phyloP scores from a whole-genome alignment of 2,797 vertebrate species.

The Eulemur rubriventer region DNA sequence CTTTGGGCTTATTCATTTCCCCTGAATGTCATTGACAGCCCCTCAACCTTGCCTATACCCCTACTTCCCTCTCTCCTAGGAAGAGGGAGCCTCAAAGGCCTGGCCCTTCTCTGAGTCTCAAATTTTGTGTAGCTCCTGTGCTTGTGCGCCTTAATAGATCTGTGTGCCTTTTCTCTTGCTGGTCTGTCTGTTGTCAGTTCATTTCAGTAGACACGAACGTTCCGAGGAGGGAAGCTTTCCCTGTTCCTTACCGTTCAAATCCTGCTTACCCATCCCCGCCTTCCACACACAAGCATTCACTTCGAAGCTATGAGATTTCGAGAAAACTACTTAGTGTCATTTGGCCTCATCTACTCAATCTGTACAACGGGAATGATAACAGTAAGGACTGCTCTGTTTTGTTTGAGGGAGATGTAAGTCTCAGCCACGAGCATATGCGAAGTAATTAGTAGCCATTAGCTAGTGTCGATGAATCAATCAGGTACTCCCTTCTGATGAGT shows the following conservation, averaged over 20 bases:
- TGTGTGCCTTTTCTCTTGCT: not conserved
- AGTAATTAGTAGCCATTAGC: fast-evolving
- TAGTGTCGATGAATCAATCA: fast-evolving
- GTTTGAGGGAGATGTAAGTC: too few relatives aligned
- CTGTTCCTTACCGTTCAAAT: not conserved
- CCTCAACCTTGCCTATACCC: not conserved
- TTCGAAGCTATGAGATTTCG: not conserved
- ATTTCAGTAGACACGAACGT: not conserved
- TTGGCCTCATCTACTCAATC: too few relatives aligned
- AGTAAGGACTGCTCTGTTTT: fast-evolving
- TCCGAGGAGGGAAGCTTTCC: too few relatives aligned
- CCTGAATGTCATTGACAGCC: too few relatives aligned
- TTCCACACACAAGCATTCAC: too few relatives aligned
- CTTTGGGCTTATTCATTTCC: not conserved
- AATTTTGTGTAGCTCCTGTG: not conserved
- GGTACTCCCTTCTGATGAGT: fast-evolving
- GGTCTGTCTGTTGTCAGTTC: not conserved
- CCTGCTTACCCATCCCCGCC: fast-evolving
- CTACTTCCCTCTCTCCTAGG: not conserved
- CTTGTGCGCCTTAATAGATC: not conserved
- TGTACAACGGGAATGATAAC: fast-evolving
- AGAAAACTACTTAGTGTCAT: fast-evolving
- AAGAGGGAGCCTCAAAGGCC: not conserved
- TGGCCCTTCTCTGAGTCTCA: not conserved
- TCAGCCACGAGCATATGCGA: fast-evolving